phyloP scores from a whole-genome alignment of 2,113 vertebrate species.

The Eudyptes chrysolophus region DNA sequence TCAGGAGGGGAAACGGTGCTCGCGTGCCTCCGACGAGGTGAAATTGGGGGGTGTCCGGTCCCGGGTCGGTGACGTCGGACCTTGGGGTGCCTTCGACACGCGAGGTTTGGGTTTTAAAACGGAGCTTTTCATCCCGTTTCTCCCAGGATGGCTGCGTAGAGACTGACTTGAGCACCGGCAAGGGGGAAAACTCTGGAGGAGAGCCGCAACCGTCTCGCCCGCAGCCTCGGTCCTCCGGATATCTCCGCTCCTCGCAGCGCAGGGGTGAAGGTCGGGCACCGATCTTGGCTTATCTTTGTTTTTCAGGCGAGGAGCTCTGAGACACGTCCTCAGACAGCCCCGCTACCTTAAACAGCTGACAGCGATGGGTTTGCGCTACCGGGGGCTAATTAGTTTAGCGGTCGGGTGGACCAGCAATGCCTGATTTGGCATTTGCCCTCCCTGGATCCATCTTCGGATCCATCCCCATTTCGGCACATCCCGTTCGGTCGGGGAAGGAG shows the following conservation, averaged over 20 bases:
- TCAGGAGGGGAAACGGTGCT: rapidly evolving
- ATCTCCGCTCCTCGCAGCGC: rapidly evolving
- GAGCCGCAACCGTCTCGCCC: not conserved
- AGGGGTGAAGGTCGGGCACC: not conserved
- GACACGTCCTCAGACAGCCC: rapidly evolving
- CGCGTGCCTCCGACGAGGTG: rapidly evolving
- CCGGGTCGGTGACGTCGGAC: rapidly evolving
- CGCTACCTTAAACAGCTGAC: not conserved
- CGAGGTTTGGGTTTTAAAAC: not conserved
- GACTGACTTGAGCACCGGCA: not conserved
- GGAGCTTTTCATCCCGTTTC: not conserved
- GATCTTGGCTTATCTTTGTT: rapidly evolving
- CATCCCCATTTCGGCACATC: rapidly evolving
- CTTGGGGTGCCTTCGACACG: rapidly evolving
- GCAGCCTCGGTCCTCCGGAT: rapidly evolving
- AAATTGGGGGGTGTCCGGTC: rapidly evolving
- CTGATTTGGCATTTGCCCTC: not conserved
- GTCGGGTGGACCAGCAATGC: rapidly evolving
- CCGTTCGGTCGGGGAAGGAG: rapidly evolving
- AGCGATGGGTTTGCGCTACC: rapidly evolving
- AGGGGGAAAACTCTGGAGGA: not conserved
- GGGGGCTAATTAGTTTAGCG: rapidly evolving
- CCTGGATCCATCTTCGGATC: not conserved
- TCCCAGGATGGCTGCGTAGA: not conserved
- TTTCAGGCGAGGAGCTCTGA: not conserved